Evolutionary conservation across 2,113 vertebrate genomes (phyloP).

Genomic region (Malaclemys terrapin): DNA sequence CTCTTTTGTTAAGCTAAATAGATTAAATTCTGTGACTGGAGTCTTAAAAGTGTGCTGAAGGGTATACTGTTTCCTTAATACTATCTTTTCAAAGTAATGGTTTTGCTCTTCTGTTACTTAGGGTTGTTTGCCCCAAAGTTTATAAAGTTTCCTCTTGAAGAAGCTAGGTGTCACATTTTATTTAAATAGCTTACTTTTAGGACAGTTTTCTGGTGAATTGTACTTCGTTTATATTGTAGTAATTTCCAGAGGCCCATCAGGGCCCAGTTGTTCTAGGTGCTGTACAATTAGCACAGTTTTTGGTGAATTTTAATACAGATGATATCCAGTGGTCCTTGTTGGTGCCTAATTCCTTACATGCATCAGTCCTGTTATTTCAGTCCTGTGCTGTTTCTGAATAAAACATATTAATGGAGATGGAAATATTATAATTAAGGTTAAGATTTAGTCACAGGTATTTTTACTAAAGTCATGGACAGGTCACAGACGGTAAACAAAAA

Average conservation of each 20-base stretch:
- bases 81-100: not conserved
- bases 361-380: not conserved
- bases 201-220: not conserved
- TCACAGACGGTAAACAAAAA: too few species aligned
- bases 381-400: not conserved
- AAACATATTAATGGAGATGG: not conserved
- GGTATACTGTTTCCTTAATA: not conserved
- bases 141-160: not conserved
- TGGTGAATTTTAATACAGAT: accelerated
- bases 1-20: not conserved
- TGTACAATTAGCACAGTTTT: not conserved
- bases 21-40: not conserved
- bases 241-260: not conserved
- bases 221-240: not conserved
- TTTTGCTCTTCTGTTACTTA: not conserved
- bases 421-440: too few species aligned
- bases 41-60: not conserved
- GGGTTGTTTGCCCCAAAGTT: not conserved
- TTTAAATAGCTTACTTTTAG: not conserved
- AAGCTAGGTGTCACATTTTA: not conserved
- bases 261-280: not conserved
- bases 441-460: too few species aligned
- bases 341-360: not conserved
- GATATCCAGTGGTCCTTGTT: accelerated
- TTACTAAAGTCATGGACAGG: too few species aligned